Evolutionary conservation across 2,113 vertebrate species (phyloP).

Genomic region (Atlantisia rogersi): DNA sequence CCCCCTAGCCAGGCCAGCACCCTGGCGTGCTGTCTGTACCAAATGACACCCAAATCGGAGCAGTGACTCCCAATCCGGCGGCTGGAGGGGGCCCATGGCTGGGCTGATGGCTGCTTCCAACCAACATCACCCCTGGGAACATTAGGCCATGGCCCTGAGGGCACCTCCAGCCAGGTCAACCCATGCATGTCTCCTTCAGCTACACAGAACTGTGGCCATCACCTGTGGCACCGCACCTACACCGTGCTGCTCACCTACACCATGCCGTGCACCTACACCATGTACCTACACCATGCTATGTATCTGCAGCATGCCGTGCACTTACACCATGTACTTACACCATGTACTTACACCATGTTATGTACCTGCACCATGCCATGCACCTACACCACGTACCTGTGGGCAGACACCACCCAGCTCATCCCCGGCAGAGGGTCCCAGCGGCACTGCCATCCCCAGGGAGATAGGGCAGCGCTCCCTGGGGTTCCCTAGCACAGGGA

Average conservation of each 20-base stretch:
- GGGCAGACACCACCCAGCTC: accelerated
- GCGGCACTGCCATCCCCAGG: neutral
- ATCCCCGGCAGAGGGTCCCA: neutral
- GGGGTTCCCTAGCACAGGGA: neutral
- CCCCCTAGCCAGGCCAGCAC: neutral
- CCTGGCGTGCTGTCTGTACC: accelerated
- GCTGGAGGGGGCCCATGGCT: accelerated
- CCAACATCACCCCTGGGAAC: neutral
- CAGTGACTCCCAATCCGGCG: accelerated
- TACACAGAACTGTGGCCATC: accelerated
- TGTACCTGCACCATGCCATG: accelerated
- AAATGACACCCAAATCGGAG: accelerated
- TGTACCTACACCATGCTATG: accelerated
- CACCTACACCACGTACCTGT: no score
- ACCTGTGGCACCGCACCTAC: neutral
- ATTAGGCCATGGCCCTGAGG: accelerated
- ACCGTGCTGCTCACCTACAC: neutral
- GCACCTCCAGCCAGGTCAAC: neutral
- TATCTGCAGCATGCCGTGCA: neutral
- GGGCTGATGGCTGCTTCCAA: accelerated
- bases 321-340: neutral
- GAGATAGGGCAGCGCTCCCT: neutral
- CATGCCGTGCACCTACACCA: neutral
- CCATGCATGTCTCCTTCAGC: accelerated
- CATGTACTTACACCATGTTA: neutral